phyloP scores from a whole-genome alignment of 2,113 vertebrate species.

The Passerina amoena region DNA sequence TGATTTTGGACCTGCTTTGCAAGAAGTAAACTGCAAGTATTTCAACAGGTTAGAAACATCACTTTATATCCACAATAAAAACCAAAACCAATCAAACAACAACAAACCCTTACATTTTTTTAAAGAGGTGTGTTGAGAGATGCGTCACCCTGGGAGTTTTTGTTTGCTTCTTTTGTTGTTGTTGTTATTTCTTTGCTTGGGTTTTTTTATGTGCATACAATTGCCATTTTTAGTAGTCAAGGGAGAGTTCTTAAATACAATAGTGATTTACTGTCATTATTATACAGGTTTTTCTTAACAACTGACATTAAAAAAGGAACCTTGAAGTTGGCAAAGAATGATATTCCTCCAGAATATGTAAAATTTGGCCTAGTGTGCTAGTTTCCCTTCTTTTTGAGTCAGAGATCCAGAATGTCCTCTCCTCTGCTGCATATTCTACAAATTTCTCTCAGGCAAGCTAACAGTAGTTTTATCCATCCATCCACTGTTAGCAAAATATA shows the following conservation, averaged over 20 bases:
- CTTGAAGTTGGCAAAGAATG: background rate
- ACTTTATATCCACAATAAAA: background rate
- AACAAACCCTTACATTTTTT: rapidly evolving
- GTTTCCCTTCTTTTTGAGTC: background rate
- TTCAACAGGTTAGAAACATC: background rate
- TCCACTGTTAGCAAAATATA: background rate
- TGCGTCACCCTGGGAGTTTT: rapidly evolving
- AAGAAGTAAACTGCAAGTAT: background rate
- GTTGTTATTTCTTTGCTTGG: background rate
- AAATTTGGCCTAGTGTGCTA: background rate
- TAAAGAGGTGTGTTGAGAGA: background rate
- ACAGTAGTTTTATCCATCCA: background rate
- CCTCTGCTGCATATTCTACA: background rate
- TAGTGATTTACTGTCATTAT: rapidly evolving
- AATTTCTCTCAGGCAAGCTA: background rate
- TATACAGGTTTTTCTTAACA: rapidly evolving
- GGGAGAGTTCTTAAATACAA: background rate
- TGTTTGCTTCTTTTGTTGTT: background rate
- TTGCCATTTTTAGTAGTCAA: background rate
- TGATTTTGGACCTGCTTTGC: background rate
- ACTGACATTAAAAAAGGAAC: background rate
- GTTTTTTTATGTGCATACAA: background rate
- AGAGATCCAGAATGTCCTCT: background rate
- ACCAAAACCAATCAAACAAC: background rate
- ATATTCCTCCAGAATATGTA: background rate